phyloP scores from a whole-genome alignment of 2,888 invertebrate species.

The Leptogaster cylindrica region DNA sequence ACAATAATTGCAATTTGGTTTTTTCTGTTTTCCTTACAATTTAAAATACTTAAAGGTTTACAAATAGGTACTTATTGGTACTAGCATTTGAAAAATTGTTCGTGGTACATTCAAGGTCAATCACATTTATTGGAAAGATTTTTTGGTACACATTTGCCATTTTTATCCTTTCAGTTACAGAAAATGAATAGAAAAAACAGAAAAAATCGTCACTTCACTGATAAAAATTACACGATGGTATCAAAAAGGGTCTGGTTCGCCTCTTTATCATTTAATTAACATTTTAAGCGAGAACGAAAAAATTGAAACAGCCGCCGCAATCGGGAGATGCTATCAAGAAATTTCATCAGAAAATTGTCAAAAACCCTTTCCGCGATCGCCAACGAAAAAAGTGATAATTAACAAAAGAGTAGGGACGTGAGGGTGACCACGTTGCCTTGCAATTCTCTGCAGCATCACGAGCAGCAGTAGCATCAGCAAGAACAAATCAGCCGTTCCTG shows the following conservation, averaged over 20 bases:
- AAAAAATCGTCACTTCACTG: no score
- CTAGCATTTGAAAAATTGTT: no score
- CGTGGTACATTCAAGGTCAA: no score
- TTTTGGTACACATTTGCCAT: no score
- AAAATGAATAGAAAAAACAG: no score
- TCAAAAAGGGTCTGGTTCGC: slow-evolving; percentile 5
- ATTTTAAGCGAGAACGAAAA: slow-evolving; percentile 32
- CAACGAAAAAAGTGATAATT: slow-evolving; percentile 19
- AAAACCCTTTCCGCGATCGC: slow-evolving; percentile 19
- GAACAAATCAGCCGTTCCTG: not conserved
- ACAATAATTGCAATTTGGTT: no score
- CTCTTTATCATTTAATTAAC: slow-evolving; percentile 44
- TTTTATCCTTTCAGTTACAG: no score
- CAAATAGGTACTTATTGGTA: no score
- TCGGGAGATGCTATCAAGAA: slow-evolving; percentile 27
- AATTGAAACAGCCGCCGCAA: slow-evolving; percentile 28
- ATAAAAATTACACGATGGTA: no score
- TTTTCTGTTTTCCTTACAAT: no score
- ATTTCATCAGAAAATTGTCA: slow-evolving; percentile 43
- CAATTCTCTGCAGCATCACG: not conserved
- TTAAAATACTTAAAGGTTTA: no score
- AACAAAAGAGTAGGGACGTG: not conserved
- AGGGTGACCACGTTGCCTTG: not conserved
- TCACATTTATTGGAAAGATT: no score
- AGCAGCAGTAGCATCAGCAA: not conserved